Conservation (phyloP, 1,140 invertebrate genomes). For the Nasonia vitripennis region DNA sequence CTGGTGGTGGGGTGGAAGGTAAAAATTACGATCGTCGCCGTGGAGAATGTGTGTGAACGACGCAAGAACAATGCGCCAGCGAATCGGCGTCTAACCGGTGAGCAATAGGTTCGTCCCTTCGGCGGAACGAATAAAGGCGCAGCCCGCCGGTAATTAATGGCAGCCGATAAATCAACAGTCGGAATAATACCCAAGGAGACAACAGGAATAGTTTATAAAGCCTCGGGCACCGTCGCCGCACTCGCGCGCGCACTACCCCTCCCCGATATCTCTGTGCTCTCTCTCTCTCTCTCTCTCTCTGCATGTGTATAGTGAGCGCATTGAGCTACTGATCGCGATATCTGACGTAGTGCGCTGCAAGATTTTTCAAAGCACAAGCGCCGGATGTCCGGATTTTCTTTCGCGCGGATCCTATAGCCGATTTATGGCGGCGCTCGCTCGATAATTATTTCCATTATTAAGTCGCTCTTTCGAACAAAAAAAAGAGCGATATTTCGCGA, state of each 20-base stretch:
- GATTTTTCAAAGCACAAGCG: constrained; percentile 41
- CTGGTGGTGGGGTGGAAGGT: constrained; percentile 25
- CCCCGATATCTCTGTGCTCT: constrained; percentile 16
- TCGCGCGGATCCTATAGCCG: too few relatives aligned
- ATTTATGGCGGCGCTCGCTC: too few relatives aligned
- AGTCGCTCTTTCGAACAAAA: too few relatives aligned
- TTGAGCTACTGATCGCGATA: background rate
- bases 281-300: background rate
- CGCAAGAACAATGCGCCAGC: constrained; percentile 73
- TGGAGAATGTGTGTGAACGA: constrained; percentile 70
- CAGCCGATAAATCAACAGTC: constrained; percentile 70
- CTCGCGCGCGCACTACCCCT: constrained; percentile 26
- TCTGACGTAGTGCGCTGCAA: constrained; percentile 38
- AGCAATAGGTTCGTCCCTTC: constrained; percentile 74
- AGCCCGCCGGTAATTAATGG: constrained; percentile 71
- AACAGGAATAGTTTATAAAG: constrained; percentile 76
- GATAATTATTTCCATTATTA: too few relatives aligned
- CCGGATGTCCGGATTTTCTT: too few relatives aligned
- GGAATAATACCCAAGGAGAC: constrained; percentile 75
- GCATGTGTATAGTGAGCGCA: too few relatives aligned
- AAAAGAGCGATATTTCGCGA: too few relatives aligned
- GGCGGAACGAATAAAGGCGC: constrained; percentile 71
- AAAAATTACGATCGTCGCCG: constrained; percentile 65
- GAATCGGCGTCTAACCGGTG: constrained; percentile 74
- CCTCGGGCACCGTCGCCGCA: constrained; percentile 56